phyloP scores from a whole-genome alignment of 1,140 invertebrate species.

The Drosophila equinoxialis region DNA sequence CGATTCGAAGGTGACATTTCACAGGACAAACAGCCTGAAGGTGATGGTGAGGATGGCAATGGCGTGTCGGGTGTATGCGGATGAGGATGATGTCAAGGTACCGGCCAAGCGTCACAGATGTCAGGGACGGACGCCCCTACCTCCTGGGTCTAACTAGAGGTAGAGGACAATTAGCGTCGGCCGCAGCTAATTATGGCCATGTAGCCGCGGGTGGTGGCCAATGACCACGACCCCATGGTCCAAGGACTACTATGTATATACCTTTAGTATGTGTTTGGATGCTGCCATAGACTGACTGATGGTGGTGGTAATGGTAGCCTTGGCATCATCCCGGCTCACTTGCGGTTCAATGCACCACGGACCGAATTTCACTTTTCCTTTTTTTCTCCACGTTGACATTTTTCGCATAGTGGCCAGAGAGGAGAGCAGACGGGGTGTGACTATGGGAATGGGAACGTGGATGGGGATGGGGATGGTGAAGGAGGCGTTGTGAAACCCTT shows the following conservation, averaged over 20 bases:
- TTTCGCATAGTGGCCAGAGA: slow-evolving; percentile 32
- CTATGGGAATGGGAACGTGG: no score
- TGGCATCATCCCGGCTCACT: slow-evolving; percentile 18
- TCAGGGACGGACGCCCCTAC: neutral
- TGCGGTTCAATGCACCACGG: slow-evolving; percentile 55
- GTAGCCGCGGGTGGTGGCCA: slow-evolving; percentile 51
- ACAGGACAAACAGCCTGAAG: neutral
- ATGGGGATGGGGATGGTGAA: no score
- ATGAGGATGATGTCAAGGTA: slow-evolving; percentile 19
- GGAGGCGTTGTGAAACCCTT: slow-evolving; percentile 67
- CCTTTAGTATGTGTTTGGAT: neutral
- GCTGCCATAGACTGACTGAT: neutral
- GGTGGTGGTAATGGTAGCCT: slow-evolving; percentile 1
- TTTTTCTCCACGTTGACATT: slow-evolving; percentile 52
- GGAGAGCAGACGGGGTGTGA: neutral
- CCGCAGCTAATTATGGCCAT: slow-evolving; percentile 71
- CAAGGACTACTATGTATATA: neutral
- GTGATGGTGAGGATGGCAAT: neutral
- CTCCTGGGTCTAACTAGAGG: slow-evolving; percentile 12
- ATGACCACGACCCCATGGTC: slow-evolving; percentile 1
- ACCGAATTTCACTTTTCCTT: slow-evolving; percentile 44
- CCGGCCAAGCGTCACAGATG: slow-evolving; percentile 56
- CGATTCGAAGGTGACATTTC: neutral
- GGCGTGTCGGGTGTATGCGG: slow-evolving; percentile 5
- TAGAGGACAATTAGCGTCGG: slow-evolving; percentile 61